These are phyloP conservation scores for Anaspis maculata DNA, from an alignment of 2,888 invertebrate species.

Conservation along the genomic window DNA sequence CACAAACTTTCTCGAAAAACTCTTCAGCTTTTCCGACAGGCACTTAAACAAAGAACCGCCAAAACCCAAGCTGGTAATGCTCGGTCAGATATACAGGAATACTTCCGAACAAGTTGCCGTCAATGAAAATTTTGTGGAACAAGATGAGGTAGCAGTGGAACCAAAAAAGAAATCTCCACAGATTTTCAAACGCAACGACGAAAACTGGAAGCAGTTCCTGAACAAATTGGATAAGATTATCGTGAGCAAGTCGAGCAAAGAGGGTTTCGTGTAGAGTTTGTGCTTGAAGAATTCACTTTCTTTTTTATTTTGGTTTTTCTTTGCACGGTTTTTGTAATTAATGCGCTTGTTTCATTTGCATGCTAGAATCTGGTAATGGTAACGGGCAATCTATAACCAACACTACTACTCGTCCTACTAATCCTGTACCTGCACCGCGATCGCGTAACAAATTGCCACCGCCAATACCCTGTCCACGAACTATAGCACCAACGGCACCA, in stretches of 20 bases:
- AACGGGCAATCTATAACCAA: slow-evolving; percentile 20
- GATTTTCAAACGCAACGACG: too few species aligned
- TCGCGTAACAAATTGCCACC: slow-evolving; percentile 21
- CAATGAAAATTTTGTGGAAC: background rate
- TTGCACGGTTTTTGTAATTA: too few species aligned
- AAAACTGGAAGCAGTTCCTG: slow-evolving; percentile 47
- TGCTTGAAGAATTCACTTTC: slow-evolving; percentile 4
- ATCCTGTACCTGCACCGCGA: slow-evolving; percentile 26
- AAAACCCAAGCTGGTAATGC: background rate
- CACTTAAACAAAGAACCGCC: background rate
- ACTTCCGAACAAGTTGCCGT: background rate
- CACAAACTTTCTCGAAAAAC: slow-evolving; percentile 4
- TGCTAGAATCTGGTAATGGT: slow-evolving; percentile 27
- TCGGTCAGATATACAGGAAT: slow-evolving; percentile 6
- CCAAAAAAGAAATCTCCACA: too few species aligned
- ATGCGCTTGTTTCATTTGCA: slow-evolving; percentile 29
- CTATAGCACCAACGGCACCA: too few species aligned
- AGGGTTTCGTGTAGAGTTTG: slow-evolving; percentile 37
- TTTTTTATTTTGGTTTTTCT: too few species aligned
- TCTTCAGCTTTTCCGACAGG: slow-evolving; percentile 6
- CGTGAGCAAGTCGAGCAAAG: slow-evolving; percentile 41
- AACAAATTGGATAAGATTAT: slow-evolving; percentile 44
- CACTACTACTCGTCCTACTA: slow-evolving; percentile 13
- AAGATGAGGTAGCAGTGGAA: too few species aligned
- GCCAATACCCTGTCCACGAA: slow-evolving; percentile 15